These are phyloP conservation scores for Phrynosoma blainvillii DNA, from an alignment of 2,113 vertebrate genomes.

Conservation along the genomic window DNA sequence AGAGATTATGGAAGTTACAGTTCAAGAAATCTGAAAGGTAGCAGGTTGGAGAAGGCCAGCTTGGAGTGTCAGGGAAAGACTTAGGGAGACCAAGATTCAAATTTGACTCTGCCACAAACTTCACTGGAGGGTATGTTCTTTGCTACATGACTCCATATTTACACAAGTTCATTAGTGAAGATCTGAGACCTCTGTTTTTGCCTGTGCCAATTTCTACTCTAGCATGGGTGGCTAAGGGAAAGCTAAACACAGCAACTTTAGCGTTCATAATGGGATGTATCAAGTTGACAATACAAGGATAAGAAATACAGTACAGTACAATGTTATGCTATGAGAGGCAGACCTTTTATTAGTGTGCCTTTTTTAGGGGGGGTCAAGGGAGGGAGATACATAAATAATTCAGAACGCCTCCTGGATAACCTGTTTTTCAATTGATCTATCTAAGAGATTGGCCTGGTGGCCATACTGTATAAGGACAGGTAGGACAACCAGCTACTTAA, in stretches of 20 bases:
- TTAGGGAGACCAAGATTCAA: too few relatives aligned
- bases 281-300: not conserved
- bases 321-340: not conserved
- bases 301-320: not conserved
- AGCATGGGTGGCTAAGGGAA: not conserved
- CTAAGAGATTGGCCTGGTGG: constrained; percentile 43
- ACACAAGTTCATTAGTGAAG: not conserved
- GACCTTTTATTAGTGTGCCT: constrained; percentile 8
- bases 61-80: too few relatives aligned
- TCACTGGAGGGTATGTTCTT: not conserved
- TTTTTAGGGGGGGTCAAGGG: constrained; percentile 16
- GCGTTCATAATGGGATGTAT: fast-evolving
- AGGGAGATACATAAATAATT: constrained; percentile 38
- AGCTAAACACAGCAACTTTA: not conserved
- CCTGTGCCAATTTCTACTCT: not conserved
- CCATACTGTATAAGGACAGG: constrained; percentile 56
- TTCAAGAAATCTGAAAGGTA: too few relatives aligned
- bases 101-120: too few relatives aligned
- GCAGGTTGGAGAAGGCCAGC: too few relatives aligned
- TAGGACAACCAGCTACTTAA: constrained; percentile 67
- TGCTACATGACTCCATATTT: not conserved
- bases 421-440: constrained; percentile 50
- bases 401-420: constrained; percentile 7
- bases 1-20: too few relatives aligned
- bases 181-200: not conserved